Evolutionary conservation across 2,797 vertebrate genomes (phyloP).

Genomic region (Mus minutoides): DNA sequence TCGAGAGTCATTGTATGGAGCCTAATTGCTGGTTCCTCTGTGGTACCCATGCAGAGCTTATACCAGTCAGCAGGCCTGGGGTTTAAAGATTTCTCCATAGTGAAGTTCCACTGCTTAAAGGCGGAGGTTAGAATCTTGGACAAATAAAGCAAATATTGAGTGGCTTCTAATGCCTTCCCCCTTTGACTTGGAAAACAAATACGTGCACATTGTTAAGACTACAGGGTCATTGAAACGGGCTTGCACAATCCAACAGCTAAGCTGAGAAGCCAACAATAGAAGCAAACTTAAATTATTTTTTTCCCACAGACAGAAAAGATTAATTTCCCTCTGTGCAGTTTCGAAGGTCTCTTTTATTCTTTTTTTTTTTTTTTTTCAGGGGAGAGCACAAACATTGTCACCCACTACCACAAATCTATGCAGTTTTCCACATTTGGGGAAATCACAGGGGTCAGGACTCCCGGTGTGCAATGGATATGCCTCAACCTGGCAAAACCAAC

Average conservation of each 20-base stretch:
- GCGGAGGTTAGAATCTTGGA: slow-evolving; percentile 62
- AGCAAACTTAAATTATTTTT: slow-evolving; percentile 49
- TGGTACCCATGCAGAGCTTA: background rate
- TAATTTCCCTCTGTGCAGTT: slow-evolving; percentile 48
- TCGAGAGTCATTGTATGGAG: slow-evolving; percentile 36
- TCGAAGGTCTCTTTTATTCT: background rate
- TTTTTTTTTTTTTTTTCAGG: background rate
- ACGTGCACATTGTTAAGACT: slow-evolving; percentile 6
- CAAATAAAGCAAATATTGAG: slow-evolving; percentile 60
- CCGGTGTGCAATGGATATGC: too few species aligned
- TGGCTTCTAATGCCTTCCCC: slow-evolving; percentile 49
- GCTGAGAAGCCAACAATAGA: slow-evolving; percentile 1
- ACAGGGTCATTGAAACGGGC: background rate
- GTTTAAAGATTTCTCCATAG: slow-evolving; percentile 72
- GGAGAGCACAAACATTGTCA: background rate
- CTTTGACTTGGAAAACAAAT: slow-evolving; percentile 66
- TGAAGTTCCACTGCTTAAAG: slow-evolving; percentile 51
- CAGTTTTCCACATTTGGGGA: background rate
- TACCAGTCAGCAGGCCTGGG: slow-evolving; percentile 53
- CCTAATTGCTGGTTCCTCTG: slow-evolving; percentile 41
- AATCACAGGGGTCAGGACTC: too few species aligned
- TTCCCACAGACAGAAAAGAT: slow-evolving; percentile 5
- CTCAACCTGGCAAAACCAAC: background rate
- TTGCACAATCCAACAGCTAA: slow-evolving; percentile 10
- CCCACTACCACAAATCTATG: background rate